Conservation (phyloP, 1,140 invertebrate genomes). For the Nymphalis io region DNA sequence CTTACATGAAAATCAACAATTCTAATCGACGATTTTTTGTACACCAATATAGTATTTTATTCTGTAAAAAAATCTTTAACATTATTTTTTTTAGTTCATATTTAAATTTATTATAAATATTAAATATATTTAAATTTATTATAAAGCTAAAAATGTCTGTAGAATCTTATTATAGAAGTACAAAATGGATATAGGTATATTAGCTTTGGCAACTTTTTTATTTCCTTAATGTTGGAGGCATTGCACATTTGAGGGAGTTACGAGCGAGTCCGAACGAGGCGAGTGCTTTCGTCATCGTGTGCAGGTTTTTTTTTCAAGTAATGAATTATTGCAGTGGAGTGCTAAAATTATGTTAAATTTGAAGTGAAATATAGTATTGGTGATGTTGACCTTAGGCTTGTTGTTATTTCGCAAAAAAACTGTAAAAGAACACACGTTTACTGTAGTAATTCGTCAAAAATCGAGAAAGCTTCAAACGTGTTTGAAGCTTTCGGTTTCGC, state of each 20-base stretch:
- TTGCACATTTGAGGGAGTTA: constrained; percentile 9
- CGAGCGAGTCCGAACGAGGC: constrained; percentile 17
- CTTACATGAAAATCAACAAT: no score
- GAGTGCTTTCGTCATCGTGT: constrained; percentile 64
- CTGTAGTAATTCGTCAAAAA: constrained; percentile 69
- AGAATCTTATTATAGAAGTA: no score
- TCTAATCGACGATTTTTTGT: no score
- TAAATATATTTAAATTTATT: no score
- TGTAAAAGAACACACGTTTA: constrained; percentile 68
- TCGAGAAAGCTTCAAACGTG: constrained; percentile 88
- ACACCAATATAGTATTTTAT: no score
- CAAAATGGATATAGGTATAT: no score
- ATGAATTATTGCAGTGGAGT: constrained; percentile 49
- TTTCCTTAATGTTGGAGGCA: not conserved
- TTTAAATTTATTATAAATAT: no score
- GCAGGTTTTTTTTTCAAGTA: constrained; percentile 44
- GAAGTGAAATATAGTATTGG: constrained; percentile 73
- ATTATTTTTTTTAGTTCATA: no score
- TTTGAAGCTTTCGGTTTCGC: constrained; percentile 85
- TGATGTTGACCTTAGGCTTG: constrained; percentile 76
- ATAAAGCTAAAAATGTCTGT: no score
- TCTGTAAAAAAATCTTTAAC: no score
- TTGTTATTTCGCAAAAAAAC: constrained; percentile 72
- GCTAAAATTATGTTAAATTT: constrained; percentile 69
- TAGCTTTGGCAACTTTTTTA: not conserved